A percentile compares a stretch with the other conserved stretches of the same genome.
Evolutionary conservation across 2,113 vertebrate species (phyloP).

Genomic region (Cheilinus undulatus): DNA sequence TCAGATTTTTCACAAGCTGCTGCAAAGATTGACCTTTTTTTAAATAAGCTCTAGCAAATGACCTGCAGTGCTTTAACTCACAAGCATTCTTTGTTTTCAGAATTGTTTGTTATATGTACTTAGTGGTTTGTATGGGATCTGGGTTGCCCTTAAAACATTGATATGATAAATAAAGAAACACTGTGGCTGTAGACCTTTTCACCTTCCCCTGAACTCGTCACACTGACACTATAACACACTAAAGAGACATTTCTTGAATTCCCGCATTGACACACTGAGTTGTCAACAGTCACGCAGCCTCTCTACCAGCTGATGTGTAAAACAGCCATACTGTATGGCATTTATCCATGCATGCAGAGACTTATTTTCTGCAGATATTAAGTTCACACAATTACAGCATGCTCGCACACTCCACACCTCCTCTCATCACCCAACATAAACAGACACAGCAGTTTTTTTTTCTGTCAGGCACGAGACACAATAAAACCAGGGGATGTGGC

Average conservation of each 20-base stretch:
- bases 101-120: background rate
- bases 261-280: conserved; percentile 51
- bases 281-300: conserved; percentile 7
- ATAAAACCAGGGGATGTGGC: conserved; percentile 72
- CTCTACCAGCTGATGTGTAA: conserved; percentile 16
- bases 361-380: conserved; percentile 7
- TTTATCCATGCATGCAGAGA: conserved; percentile 23
- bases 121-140: background rate
- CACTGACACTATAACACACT: conserved; percentile 36
- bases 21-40: conserved; percentile 22
- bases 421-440: conserved; percentile 30
- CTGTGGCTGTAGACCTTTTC: background rate
- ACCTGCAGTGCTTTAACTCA: background rate
- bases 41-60: conserved; percentile 5
- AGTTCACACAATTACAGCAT: conserved; percentile 2
- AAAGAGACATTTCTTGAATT: conserved; percentile 61
- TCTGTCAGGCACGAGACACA: conserved; percentile 58
- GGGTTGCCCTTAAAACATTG: background rate
- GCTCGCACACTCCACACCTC: conserved; percentile 9
- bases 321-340: conserved; percentile 12
- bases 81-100: background rate
- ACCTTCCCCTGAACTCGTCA: conserved; percentile 45
- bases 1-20: conserved; percentile 16
- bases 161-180: background rate
- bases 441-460: conserved; percentile 47